Evolutionary conservation across 1,140 invertebrate species (phyloP), one percentile per base, ranked within the genome.

Genomic region (Latrodectus geometricus): DNA sequence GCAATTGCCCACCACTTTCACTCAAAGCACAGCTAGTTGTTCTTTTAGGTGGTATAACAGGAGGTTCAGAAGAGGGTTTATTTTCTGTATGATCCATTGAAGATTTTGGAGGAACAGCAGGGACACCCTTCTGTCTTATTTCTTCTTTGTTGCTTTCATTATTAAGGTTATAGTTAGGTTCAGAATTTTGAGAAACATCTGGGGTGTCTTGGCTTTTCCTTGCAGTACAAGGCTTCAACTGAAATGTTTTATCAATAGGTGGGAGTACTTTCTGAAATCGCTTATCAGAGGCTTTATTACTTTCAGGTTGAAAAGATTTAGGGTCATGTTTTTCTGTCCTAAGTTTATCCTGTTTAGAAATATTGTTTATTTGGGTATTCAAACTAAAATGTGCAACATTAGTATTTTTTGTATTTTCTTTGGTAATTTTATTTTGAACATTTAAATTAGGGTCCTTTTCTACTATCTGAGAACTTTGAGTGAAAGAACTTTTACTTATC

Each of bases 241-340:
- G 75, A n/a, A 86, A 86, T 15, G 74, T 48, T 70, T 78, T 78
- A 61, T 86, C 83, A 50, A 86, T 48, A 14, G 83, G 83, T 14
- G 83, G 83, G 49, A 86, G 35, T 54, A 86, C 83, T 72, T 70
- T 86, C 50, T 86, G 83, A 48, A 86, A 86, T 61, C 83, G 54
- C 61, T 86, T 86, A 49, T 86, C 83, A 20, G 83, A 78, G 9
- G 78, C 54, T 73, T 82, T 86, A 56, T 49, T 61, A 17, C 50
- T 86, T 72, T 86, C 83, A 35, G 52, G 5, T 12, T 49, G 48
- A 75, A 66, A 20, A n/a, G 50, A 20, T n/a, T 65, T 49, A 8
- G 76, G 49, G 49, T 48, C 56, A 48, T 65, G n/a, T 14, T 70
- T 80, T 80, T 8, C 20, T 48, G 12, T 69, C 50, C 4, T 52